Evolutionary conservation across 1,140 invertebrate species (phyloP).

Genomic region (Octopus bimaculoides): DNA sequence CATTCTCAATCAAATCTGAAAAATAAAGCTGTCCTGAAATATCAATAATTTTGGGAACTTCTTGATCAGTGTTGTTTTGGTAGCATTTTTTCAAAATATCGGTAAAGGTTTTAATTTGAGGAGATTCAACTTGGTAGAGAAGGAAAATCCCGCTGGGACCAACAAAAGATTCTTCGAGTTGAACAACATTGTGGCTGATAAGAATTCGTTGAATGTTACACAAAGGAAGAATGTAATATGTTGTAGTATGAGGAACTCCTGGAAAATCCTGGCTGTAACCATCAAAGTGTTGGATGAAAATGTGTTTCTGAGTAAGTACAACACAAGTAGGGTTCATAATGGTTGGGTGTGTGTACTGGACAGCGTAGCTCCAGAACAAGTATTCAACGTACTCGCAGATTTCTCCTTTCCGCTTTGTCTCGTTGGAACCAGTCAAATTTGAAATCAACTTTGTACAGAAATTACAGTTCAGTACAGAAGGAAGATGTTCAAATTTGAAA

Average conservation of each 20-base stretch:
- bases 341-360: slow-evolving; percentile 39
- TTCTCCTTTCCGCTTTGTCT: neutral
- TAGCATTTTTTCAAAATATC: slow-evolving; percentile 20
- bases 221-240: slow-evolving; percentile 44
- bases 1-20: slow-evolving; percentile 32
- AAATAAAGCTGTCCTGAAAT: slow-evolving; percentile 37
- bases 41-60: slow-evolving; percentile 34
- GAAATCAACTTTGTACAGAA: neutral
- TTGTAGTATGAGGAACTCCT: slow-evolving; percentile 39
- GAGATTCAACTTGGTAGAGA: slow-evolving; percentile 39
- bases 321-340: slow-evolving; percentile 40
- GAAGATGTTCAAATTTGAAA: neutral
- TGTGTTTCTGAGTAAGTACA: slow-evolving; percentile 43
- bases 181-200: slow-evolving; percentile 42
- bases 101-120: slow-evolving; percentile 38
- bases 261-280: slow-evolving; percentile 29
- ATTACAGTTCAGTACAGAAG: neutral
- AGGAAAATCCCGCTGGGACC: slow-evolving; percentile 45
- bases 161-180: slow-evolving; percentile 51
- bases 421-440: neutral
- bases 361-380: slow-evolving; percentile 48
- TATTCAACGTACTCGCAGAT: slow-evolving; percentile 20
- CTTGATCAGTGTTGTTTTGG: slow-evolving; percentile 15
- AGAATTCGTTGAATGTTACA: slow-evolving; percentile 48
- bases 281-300: slow-evolving; percentile 46